Evolutionary conservation across 2,888 invertebrate genomes (phyloP).

Genomic region (Pasiphila rectangulata): DNA sequence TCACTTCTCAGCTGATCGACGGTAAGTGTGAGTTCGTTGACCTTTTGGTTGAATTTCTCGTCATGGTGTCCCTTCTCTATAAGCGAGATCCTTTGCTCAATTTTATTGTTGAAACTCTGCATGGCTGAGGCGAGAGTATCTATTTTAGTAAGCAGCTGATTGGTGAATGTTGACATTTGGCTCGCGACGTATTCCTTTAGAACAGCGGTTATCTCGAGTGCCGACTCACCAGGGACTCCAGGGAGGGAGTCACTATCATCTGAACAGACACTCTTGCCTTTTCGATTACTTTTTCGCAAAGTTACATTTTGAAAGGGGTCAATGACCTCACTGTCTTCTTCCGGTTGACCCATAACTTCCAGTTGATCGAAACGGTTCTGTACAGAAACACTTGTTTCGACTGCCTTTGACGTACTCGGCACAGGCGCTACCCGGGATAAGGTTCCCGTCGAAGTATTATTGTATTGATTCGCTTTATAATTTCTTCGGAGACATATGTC

Average conservation of each 20-base stretch:
- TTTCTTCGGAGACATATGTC: not conserved
- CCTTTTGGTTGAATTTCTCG: not conserved
- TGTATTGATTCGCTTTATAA: not conserved
- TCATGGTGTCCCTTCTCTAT: not conserved
- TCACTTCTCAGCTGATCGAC: not conserved
- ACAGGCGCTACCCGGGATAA: too few relatives aligned
- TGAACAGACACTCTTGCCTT: not conserved
- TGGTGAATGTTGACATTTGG: constrained; percentile 1
- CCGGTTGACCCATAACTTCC: too few relatives aligned
- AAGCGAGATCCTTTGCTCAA: not conserved
- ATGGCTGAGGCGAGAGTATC: not conserved
- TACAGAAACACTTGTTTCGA: too few relatives aligned
- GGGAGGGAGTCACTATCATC: not conserved
- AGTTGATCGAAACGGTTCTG: too few relatives aligned
- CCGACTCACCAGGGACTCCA: not conserved
- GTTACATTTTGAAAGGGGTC: constrained; percentile 7
- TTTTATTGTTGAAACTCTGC: not conserved
- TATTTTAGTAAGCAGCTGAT: not conserved
- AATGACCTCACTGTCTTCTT: not conserved
- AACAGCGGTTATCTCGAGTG: not conserved
- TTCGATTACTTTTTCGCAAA: not conserved
- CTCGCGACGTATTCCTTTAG: constrained; percentile 2
- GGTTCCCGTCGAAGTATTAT: too few relatives aligned
- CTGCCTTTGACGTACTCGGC: too few relatives aligned
- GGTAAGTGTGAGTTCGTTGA: constrained; percentile 2